Percentiles rank a stretch among this genome's conserved stretches.
Conservation (phyloP, 2,888 invertebrate species). For the Ophion obscuratus region DNA sequence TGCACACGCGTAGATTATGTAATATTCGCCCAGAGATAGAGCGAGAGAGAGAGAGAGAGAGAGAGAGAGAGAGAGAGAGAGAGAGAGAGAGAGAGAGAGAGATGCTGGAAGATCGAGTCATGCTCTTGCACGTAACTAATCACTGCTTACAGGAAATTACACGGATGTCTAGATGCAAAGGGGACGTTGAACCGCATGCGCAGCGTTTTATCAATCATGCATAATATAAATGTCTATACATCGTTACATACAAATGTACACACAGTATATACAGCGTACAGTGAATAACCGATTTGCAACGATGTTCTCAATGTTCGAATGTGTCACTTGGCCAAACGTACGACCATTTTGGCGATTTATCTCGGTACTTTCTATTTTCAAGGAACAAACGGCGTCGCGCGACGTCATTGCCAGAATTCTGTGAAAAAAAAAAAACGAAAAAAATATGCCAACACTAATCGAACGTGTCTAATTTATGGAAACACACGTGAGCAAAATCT, state of each 20-base stretch:
- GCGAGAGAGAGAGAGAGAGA: background rate
- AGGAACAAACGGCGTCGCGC: conserved; percentile 30
- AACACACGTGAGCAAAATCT: background rate
- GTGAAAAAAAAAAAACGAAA: conserved; percentile 42
- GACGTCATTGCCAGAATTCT: conserved; percentile 45
- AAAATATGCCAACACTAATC: conserved; percentile 47
- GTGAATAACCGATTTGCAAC: conserved; percentile 46
- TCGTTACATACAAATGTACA: conserved; percentile 33
- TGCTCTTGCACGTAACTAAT: conserved; percentile 64
- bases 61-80: too few relatives aligned
- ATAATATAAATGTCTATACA: conserved; percentile 51
- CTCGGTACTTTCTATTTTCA: conserved; percentile 51
- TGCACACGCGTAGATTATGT: conserved; percentile 35
- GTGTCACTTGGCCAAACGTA: conserved; percentile 20
- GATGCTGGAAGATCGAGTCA: conserved; percentile 53
- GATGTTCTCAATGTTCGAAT: conserved; percentile 21
- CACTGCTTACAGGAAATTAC: conserved; percentile 67
- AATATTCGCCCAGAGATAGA: conserved; percentile 44
- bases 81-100: conserved; percentile 46
- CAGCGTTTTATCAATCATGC: conserved; percentile 64
- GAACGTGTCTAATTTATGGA: conserved; percentile 25
- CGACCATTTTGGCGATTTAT: conserved; percentile 20
- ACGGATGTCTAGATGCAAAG: conserved; percentile 62
- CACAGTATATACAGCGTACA: too few relatives aligned
- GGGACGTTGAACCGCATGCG: conserved; percentile 58